Conservation (phyloP, 2,797 vertebrate species). For the Spea hammondii region DNA sequence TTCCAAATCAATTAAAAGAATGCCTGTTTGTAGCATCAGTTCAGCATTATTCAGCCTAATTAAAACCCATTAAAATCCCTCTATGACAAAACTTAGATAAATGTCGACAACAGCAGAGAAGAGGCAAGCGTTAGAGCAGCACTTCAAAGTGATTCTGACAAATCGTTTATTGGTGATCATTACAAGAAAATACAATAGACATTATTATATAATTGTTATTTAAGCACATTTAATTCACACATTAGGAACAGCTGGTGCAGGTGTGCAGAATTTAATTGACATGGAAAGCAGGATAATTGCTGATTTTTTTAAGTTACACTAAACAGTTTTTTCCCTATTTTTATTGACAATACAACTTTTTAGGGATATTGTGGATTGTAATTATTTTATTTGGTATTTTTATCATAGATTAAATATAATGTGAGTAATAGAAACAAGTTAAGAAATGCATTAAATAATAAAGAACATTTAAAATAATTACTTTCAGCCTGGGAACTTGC, state of each 20-base stretch:
- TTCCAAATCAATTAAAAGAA: slow-evolving; percentile 48
- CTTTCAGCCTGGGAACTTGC: too few species aligned
- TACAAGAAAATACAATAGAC: slow-evolving; percentile 36
- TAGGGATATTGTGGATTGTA: too few species aligned
- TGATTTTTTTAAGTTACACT: too few species aligned
- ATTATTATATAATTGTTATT: slow-evolving; percentile 26
- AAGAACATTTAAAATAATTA: too few species aligned
- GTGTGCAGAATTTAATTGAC: not conserved
- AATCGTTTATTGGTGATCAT: slow-evolving; percentile 33
- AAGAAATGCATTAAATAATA: too few species aligned
- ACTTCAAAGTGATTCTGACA: slow-evolving; percentile 39
- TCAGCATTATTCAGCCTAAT: slow-evolving; percentile 38
- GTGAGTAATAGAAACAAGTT: too few species aligned
- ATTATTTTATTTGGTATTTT: too few species aligned
- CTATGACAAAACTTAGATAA: slow-evolving; percentile 26
- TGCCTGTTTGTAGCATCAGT: slow-evolving; percentile 27
- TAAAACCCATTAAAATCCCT: slow-evolving; percentile 37
- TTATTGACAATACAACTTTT: too few species aligned
- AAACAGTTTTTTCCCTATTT: too few species aligned
- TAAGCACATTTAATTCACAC: not conserved
- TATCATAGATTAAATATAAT: too few species aligned
- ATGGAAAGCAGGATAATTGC: too few species aligned
- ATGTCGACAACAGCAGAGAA: slow-evolving; percentile 30
- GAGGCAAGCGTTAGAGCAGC: not conserved
- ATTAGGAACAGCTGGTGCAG: not conserved